Evolutionary conservation across 2,797 vertebrate species (phyloP).

Genomic region (Garrulus glandarius): DNA sequence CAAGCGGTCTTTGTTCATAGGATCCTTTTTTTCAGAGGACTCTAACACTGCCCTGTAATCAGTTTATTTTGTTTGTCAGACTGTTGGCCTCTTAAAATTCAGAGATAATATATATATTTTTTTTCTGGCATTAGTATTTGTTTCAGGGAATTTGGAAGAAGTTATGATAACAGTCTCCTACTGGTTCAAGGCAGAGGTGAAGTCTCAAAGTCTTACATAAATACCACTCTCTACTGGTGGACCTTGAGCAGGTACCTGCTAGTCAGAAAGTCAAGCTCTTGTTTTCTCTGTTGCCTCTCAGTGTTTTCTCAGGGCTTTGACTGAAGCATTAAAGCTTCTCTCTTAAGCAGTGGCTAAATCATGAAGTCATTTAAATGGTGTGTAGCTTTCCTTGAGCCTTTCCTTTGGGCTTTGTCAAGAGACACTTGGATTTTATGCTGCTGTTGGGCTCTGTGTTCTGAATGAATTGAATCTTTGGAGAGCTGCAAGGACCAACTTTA

Average conservation of each 20-base stretch:
- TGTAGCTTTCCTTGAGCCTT: neutral
- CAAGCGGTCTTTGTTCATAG: accelerated
- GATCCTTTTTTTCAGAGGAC: neutral
- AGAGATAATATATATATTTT: neutral
- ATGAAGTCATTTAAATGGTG: neutral
- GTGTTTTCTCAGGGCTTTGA: neutral
- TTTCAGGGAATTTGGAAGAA: neutral
- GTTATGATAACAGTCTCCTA: neutral
- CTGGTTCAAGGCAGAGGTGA: neutral
- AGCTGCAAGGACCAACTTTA: neutral
- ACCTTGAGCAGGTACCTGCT: neutral
- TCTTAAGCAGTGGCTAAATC: neutral
- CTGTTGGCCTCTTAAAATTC: neutral
- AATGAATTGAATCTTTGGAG: neutral
- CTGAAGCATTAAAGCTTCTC: neutral
- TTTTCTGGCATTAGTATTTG: neutral
- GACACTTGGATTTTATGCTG: neutral
- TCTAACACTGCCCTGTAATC: neutral
- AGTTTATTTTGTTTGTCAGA: neutral
- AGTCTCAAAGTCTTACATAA: neutral
- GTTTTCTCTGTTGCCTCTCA: neutral
- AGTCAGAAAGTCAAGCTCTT: neutral
- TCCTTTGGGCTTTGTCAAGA: neutral
- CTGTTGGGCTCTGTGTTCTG: neutral
- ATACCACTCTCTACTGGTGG: neutral